Conservation (phyloP, 2,797 vertebrate species). For the Characodon lateralis region DNA sequence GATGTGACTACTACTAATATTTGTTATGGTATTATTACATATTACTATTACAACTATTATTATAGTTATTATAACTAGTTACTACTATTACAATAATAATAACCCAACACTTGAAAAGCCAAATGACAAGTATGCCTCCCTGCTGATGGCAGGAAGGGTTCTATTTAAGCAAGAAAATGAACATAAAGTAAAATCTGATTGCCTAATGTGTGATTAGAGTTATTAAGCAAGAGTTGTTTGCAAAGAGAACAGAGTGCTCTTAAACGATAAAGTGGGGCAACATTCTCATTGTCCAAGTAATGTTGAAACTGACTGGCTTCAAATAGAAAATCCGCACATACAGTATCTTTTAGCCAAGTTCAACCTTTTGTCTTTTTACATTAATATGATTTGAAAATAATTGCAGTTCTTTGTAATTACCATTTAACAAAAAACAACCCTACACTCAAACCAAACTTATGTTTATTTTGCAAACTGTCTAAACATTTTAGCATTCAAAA, state of each 20-base stretch:
- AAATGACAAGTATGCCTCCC: neutral
- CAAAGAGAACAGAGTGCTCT: neutral
- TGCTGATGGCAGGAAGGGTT: neutral
- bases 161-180: neutral
- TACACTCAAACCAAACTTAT: neutral
- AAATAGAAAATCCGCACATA: neutral
- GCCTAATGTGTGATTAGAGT: constrained; percentile 4
- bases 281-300: neutral
- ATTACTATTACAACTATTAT: neutral
- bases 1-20: neutral
- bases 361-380: neutral
- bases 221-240: neutral
- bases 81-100: neutral
- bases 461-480: neutral
- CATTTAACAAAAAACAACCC: neutral
- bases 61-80: neutral
- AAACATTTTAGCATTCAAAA: neutral
- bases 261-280: constrained; percentile 1
- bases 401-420: neutral
- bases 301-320: neutral
- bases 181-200: neutral
- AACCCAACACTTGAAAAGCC: neutral
- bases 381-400: neutral
- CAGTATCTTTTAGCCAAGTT: neutral
- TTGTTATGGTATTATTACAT: neutral